Conservation (phyloP, 1,140 invertebrate species). For the Coptotermes formosanus region DNA sequence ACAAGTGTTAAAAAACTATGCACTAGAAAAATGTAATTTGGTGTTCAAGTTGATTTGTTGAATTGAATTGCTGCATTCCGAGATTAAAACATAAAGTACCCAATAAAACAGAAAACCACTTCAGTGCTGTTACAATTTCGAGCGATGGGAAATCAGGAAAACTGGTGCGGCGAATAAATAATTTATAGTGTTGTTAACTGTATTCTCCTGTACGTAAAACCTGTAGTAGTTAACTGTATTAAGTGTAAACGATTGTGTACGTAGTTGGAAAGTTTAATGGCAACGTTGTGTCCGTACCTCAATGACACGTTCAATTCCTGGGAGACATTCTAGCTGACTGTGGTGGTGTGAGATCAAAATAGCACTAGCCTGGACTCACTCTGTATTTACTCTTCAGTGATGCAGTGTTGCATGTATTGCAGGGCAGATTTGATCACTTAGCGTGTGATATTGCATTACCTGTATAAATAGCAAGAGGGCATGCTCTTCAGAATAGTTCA, state of each 20-base stretch:
- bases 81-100: too few relatives aligned
- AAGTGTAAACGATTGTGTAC: not conserved
- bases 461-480: not conserved
- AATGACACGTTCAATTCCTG: not conserved
- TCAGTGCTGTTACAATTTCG: too few relatives aligned
- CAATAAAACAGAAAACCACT: too few relatives aligned
- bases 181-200: not conserved
- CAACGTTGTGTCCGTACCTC: too few relatives aligned
- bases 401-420: not conserved
- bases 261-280: not conserved
- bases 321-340: not conserved
- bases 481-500: not conserved
- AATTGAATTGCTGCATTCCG: too few relatives aligned
- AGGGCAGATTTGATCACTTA: not conserved
- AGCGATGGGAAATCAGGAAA: too few relatives aligned
- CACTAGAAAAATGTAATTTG: too few relatives aligned
- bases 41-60: too few relatives aligned
- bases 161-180: too few relatives aligned
- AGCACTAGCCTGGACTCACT: not conserved
- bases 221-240: not conserved
- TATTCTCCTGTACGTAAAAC: not conserved
- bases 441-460: too few relatives aligned
- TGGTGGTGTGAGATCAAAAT: not conserved
- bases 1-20: too few relatives aligned
- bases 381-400: not conserved